A percentile compares a stretch with the other conserved stretches of the same genome.
Conservation (phyloP, 30 jellyfish, hydroid and myxozoan genomes). For the Turritopsis dohrnii region DNA sequence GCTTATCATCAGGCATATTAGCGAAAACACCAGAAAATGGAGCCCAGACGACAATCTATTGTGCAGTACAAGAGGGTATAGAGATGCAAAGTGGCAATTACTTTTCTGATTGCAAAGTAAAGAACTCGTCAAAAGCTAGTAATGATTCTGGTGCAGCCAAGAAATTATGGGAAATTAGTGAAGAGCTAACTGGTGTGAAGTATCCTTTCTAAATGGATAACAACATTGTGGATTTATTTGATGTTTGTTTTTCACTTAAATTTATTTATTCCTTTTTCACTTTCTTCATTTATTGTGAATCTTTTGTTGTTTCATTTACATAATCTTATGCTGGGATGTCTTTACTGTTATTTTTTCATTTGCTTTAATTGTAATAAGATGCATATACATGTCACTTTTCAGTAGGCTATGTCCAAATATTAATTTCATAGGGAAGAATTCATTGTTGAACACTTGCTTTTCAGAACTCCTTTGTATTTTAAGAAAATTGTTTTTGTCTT, state of each 20-base stretch:
- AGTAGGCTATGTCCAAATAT: no score
- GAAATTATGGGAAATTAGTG: constrained; percentile 84
- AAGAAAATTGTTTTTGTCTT: no score
- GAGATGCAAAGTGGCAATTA: constrained; percentile 68
- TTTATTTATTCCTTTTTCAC: background rate
- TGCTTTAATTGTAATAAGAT: no score
- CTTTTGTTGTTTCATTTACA: no score
- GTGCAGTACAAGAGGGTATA: constrained; percentile 77
- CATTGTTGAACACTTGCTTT: no score
- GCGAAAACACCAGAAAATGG: constrained; percentile 54
- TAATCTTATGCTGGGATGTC: no score
- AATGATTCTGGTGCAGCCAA: constrained; percentile 77
- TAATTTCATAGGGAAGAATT: no score
- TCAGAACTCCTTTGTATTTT: no score
- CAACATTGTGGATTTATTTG: background rate
- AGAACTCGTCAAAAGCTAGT: constrained; percentile 38
- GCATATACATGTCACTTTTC: no score
- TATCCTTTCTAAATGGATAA: background rate
- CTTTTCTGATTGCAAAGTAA: constrained; percentile 56
- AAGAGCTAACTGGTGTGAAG: constrained; percentile 44
- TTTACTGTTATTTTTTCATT: no score
- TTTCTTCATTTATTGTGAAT: no score
- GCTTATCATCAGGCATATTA: constrained; percentile 9
- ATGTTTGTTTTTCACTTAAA: background rate
- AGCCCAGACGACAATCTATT: constrained; percentile 77